Conservation (phyloP, 37 sponge, comb jelly and placozoan genomes). For the Cladorhizidae sp. region DNA sequence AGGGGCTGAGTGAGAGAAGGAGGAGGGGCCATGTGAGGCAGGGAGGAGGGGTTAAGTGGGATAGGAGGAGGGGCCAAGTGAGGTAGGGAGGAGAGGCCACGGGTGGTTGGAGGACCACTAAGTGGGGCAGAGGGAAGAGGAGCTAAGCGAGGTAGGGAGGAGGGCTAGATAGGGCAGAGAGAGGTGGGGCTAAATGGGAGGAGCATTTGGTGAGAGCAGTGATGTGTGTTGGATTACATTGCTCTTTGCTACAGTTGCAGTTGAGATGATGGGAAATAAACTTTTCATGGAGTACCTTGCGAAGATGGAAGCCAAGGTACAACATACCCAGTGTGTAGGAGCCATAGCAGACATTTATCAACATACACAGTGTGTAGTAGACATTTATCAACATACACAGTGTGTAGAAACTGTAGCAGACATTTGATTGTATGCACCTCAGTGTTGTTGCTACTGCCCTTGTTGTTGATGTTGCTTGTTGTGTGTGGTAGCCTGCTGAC, state of each 20-base stretch:
- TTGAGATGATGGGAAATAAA: constrained; percentile 73
- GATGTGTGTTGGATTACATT: too few relatives aligned
- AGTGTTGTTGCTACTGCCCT: constrained; percentile 1
- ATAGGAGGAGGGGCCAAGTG: too few relatives aligned
- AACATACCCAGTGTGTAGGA: background rate
- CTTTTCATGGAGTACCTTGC: constrained; percentile 54
- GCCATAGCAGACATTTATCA: background rate
- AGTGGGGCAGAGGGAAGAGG: background rate
- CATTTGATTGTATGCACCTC: background rate
- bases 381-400: background rate
- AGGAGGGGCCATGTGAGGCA: too few relatives aligned
- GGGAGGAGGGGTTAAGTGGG: too few relatives aligned
- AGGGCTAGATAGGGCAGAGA: too few relatives aligned
- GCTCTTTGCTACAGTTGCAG: constrained; percentile 61
- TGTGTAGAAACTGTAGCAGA: background rate
- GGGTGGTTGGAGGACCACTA: too few relatives aligned
- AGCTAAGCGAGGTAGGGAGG: background rate
- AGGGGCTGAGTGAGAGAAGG: too few relatives aligned
- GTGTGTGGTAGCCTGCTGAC: constrained; percentile 39
- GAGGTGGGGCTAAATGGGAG: too few relatives aligned
- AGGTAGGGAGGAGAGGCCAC: too few relatives aligned
- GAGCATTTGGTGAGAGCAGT: too few relatives aligned
- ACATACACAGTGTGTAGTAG: background rate
- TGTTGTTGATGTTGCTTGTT: background rate
- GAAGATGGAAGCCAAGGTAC: constrained; percentile 64